These are phyloP conservation scores for Sphyrna mokarran DNA, from an alignment of 2,113 vertebrate genomes.

Conservation along the genomic window DNA sequence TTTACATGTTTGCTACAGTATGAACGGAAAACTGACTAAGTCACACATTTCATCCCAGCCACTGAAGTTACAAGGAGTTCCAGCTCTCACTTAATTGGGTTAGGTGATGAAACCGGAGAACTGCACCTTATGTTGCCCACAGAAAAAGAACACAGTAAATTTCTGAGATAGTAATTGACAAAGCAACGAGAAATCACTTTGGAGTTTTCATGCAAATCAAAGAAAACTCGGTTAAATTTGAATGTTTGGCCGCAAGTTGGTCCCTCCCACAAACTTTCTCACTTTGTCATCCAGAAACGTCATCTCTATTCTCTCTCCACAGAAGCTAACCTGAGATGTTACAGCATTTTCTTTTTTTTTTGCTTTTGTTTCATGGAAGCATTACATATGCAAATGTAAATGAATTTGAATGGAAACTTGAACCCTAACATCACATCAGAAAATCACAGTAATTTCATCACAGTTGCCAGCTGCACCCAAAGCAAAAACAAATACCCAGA, in stretches of 20 bases:
- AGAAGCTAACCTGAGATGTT: too few relatives aligned
- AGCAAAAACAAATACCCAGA: too few relatives aligned
- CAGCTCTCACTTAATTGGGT: neutral
- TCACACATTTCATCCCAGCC: neutral
- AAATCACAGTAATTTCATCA: too few relatives aligned
- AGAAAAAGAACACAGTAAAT: neutral
- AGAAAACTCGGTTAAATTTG: neutral
- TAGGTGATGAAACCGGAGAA: neutral
- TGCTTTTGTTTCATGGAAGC: too few relatives aligned
- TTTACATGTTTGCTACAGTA: neutral
- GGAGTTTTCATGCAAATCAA: neutral
- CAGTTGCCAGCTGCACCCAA: too few relatives aligned
- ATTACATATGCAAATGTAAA: too few relatives aligned
- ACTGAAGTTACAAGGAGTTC: neutral
- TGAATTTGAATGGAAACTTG: too few relatives aligned
- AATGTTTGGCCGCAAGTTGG: neutral
- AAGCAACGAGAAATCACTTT: neutral
- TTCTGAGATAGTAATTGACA: neutral
- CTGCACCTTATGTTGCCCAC: neutral
- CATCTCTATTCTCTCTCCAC: too few relatives aligned
- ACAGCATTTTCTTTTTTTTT: too few relatives aligned
- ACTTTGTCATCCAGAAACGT: neutral
- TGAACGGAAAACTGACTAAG: neutral
- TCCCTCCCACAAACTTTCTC: neutral
- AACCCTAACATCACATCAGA: too few relatives aligned